phyloP scores from a whole-genome alignment of 2,113 vertebrate species.

The Tupaia chinensis region DNA sequence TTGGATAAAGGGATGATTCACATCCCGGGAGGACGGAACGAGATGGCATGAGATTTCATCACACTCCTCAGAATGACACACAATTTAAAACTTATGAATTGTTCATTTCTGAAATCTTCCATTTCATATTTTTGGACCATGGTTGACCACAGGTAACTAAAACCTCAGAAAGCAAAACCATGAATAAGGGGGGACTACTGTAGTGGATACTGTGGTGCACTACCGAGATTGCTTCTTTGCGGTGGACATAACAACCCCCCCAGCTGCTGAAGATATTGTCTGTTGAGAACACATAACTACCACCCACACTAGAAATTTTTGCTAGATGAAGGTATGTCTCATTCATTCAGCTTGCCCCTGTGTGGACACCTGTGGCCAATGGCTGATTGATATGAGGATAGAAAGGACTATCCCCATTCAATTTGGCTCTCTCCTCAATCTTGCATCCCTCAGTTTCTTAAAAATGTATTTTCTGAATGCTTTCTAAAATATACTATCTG shows the following conservation, averaged over 20 bases:
- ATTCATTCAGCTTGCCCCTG: background rate
- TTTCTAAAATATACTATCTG: background rate
- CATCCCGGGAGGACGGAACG: too few relatives aligned
- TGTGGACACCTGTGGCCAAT: background rate
- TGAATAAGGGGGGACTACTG: background rate
- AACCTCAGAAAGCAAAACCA: too few relatives aligned
- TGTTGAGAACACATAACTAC: background rate
- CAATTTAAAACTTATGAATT: too few relatives aligned
- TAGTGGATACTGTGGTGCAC: background rate
- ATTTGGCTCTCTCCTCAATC: background rate
- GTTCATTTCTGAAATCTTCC: too few relatives aligned
- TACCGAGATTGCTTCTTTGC: background rate
- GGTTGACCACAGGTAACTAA: too few relatives aligned
- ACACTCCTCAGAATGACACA: too few relatives aligned
- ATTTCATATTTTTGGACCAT: too few relatives aligned
- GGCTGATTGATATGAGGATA: background rate
- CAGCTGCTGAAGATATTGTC: background rate
- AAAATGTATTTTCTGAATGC: background rate
- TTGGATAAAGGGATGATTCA: too few relatives aligned
- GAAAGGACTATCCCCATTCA: background rate
- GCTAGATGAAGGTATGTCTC: background rate
- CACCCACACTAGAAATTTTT: background rate
- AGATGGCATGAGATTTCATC: too few relatives aligned
- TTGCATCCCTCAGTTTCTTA: background rate
- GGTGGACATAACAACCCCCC: background rate